Evolutionary conservation across 2,113 vertebrate species (phyloP), one percentile per base, ranked within the genome.

Genomic region (Albula goreensis): DNA sequence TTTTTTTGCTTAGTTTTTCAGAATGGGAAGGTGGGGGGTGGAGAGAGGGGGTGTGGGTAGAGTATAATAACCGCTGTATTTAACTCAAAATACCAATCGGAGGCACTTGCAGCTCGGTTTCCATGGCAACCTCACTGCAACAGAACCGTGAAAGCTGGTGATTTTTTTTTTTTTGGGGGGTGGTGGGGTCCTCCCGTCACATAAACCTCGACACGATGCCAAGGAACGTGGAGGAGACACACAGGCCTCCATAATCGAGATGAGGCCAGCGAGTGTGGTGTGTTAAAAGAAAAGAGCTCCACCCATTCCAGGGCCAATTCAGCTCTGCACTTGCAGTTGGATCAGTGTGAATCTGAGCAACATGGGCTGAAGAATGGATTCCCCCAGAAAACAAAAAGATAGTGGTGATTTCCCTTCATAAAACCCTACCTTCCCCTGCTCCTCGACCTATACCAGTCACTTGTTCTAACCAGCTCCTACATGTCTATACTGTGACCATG

Each of bases 51-150:
- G 86, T 90, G 89, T 88, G 22, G 10, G 78, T 84, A 81, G 85
- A 74, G 80, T 89, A 92, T 89, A 92, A 91, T 93, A 91, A 89
- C 88, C 78, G 87, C 74, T 51, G 87, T 90, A 60, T 92, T 93
- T 87, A 85, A 90, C 90, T 90, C 89, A 83, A 92, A 92, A 92
- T 86, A 85, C 86, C 92, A 93, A 93, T 93, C 93, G 92, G 90
- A 93, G 84, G 86, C 89, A 88, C 90, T 85, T 92, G 90, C 53
- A 80, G 52, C 80, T 53, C 85, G 83, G 94, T 96, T 91, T 51
- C 94, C 91, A 94, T 95, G 93, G 94, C 93, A 93, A 95, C 93
- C 89, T 89, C 91, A 93, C 91, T 91, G 92, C 93, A 89, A 91
- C 93, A 92, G 91, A 89, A 92, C 89, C 89, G 85, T 60, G 53